These are phyloP conservation scores for Aphidoletes aphidimyza DNA, from an alignment of 2,888 invertebrate species.

Conservation along the genomic window DNA sequence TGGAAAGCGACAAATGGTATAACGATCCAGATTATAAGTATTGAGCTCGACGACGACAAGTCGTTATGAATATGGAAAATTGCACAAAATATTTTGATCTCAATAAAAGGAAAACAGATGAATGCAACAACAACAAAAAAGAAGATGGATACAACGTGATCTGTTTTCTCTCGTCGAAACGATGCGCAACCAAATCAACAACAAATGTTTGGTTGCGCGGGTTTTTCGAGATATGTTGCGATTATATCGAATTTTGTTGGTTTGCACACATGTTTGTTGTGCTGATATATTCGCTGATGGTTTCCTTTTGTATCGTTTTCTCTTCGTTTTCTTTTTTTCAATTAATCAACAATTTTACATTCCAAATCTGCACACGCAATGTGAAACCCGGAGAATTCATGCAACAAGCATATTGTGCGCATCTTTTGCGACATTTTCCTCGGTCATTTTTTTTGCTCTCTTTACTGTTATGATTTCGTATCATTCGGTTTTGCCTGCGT, in stretches of 20 bases:
- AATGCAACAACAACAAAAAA: no score
- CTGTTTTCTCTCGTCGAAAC: neutral
- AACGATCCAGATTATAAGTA: neutral
- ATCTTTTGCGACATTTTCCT: conserved; percentile 6
- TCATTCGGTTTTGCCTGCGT: neutral
- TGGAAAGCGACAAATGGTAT: neutral
- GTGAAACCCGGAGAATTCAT: neutral
- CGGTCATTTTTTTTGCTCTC: no score
- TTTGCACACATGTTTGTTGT: conserved; percentile 1
- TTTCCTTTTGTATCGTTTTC: conserved; percentile 37
- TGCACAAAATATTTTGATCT: conserved; percentile 40
- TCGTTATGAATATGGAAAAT: conserved; percentile 26
- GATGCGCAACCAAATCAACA: conserved; percentile 44
- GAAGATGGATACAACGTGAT: conserved; percentile 18
- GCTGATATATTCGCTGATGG: conserved; percentile 32
- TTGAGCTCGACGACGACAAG: conserved; percentile 24
- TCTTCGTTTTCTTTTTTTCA: conserved; percentile 20
- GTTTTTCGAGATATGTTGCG: neutral
- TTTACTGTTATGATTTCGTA: neutral
- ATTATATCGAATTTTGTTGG: neutral
- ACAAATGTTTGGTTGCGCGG: neutral
- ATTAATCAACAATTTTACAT: conserved; percentile 47
- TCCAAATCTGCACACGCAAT: neutral
- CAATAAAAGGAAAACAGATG: conserved; percentile 34
- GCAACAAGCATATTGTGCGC: conserved; percentile 1